Evolutionary conservation across 2,113 vertebrate genomes (phyloP).

Genomic region (Oriolus oriolus): DNA sequence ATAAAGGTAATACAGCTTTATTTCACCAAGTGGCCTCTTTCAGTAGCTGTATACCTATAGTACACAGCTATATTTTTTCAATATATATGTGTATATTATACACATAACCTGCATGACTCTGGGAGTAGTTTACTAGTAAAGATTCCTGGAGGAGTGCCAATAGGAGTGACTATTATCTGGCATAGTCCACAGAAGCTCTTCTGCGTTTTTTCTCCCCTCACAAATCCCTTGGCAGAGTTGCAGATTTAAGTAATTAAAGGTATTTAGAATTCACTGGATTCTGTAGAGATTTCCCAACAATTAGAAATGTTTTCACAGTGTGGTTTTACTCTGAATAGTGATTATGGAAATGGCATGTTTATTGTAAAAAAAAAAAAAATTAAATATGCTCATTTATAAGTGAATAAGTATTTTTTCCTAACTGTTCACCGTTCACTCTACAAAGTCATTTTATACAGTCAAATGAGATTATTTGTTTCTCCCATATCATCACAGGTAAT

Average conservation of each 20-base stretch:
- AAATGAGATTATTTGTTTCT: conserved; percentile 2
- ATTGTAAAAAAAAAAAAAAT: not conserved
- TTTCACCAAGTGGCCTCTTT: not conserved
- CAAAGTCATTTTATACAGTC: not conserved
- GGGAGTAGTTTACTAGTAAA: not conserved
- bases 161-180: not conserved
- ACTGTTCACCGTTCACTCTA: not conserved
- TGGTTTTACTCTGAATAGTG: not conserved
- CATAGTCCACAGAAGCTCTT: not conserved
- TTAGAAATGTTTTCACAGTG: conserved; percentile 3
- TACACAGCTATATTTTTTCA: not conserved
- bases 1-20: not conserved
- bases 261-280: conserved; percentile 31
- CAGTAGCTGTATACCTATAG: not conserved
- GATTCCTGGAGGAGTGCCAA: not conserved
- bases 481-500: not conserved
- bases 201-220: not conserved
- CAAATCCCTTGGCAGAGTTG: conserved; percentile 30
- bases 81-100: not conserved
- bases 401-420: not conserved
- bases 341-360: conserved; percentile 11
- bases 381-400: not conserved
- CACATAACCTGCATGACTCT: not conserved
- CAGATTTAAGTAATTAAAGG: conserved; percentile 36
- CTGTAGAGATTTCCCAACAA: conserved; percentile 16